Evolutionary conservation across 2,888 invertebrate genomes (phyloP).

Genomic region (Gymnocheta viridis): DNA sequence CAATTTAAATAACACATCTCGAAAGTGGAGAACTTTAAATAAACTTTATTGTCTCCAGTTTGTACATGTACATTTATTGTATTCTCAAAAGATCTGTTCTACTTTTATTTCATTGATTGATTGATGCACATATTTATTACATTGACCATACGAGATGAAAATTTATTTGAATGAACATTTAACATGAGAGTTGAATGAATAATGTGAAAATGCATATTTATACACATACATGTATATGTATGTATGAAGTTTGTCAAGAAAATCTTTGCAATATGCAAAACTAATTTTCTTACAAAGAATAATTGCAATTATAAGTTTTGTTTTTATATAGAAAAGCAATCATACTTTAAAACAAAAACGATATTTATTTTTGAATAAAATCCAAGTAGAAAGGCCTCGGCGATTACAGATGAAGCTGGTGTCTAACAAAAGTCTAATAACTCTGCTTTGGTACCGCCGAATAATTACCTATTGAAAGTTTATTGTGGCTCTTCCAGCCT

Average conservation of each 20-base stretch:
- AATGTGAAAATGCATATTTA: slow-evolving; percentile 36
- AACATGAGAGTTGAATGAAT: slow-evolving; percentile 38
- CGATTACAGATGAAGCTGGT: too few relatives aligned
- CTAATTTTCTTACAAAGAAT: not conserved
- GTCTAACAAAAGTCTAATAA: too few relatives aligned
- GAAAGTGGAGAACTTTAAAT: not conserved
- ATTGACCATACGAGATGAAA: slow-evolving; percentile 48
- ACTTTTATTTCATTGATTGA: slow-evolving; percentile 50
- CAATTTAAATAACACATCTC: not conserved
- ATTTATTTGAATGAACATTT: slow-evolving; percentile 48
- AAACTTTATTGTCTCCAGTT: not conserved
- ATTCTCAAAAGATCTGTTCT: slow-evolving; percentile 50
- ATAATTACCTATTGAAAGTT: too few relatives aligned
- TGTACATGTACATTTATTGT: not conserved
- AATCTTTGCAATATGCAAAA: not conserved
- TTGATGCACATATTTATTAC: slow-evolving; percentile 59
- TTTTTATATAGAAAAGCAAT: too few relatives aligned
- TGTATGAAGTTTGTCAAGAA: not conserved
- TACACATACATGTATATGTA: not conserved
- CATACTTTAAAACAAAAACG: too few relatives aligned
- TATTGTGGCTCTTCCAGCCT: too few relatives aligned
- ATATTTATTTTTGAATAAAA: too few relatives aligned
- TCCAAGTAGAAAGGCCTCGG: too few relatives aligned
- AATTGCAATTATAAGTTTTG: too few relatives aligned
- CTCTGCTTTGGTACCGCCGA: too few relatives aligned